phyloP scores from a whole-genome alignment of 2,888 invertebrate species.

The Serripes groenlandicus region DNA sequence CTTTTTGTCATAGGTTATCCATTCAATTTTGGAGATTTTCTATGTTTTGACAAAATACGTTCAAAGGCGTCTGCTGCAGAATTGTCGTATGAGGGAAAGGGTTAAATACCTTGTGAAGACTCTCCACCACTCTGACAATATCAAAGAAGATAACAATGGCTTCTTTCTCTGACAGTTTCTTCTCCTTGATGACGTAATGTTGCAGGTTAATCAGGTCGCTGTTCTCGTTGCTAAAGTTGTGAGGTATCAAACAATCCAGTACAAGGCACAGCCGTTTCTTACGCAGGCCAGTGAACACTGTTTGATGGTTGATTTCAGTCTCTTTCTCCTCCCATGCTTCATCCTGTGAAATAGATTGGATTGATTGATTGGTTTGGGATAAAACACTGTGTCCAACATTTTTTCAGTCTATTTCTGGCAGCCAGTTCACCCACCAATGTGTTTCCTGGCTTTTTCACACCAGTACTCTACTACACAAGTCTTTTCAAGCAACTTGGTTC shows the following conservation, averaged over 20 bases:
- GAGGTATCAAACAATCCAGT: constrained; percentile 91
- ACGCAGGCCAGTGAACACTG: constrained; percentile 84
- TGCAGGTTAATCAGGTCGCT: constrained; percentile 85
- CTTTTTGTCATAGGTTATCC: neutral
- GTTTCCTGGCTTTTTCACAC: too few species aligned
- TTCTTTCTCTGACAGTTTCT: constrained; percentile 91
- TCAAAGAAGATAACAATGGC: constrained; percentile 92
- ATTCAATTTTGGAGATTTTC: too few species aligned
- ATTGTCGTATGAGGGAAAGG: too few species aligned
- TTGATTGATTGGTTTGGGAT: too few species aligned
- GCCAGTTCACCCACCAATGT: too few species aligned
- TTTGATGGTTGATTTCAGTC: constrained; percentile 86
- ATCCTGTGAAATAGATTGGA: too few species aligned
- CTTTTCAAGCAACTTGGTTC: too few species aligned
- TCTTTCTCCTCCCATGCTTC: constrained; percentile 90
- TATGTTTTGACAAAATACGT: neutral
- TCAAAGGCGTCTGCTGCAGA: too few species aligned
- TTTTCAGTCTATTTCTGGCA: too few species aligned
- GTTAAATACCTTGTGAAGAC: constrained; percentile 92
- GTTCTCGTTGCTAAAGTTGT: constrained; percentile 89
- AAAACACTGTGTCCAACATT: too few species aligned
- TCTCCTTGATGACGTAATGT: constrained; percentile 92
- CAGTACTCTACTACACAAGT: too few species aligned
- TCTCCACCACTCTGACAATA: constrained; percentile 91
- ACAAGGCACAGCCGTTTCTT: constrained; percentile 90